A percentile compares a stretch with the other conserved stretches of the same genome.
These are phyloP conservation scores for Ethmia dodecea DNA, from an alignment of 2,888 invertebrate genomes.

Conservation along the genomic window DNA sequence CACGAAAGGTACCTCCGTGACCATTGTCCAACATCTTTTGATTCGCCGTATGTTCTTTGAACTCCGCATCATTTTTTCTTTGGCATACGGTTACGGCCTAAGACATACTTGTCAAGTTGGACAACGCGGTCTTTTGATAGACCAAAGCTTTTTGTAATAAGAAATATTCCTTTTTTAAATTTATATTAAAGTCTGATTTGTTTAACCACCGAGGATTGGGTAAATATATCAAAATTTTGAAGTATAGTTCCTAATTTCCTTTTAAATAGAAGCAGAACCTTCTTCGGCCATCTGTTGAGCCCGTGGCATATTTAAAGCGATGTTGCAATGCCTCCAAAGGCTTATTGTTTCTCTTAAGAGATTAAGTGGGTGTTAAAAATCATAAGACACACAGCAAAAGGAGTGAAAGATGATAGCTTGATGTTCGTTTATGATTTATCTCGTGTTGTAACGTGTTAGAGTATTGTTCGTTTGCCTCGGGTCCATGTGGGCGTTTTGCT, in stretches of 20 bases:
- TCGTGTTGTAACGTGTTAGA: conserved; percentile 57
- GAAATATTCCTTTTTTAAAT: conserved; percentile 31
- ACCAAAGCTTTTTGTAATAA: conserved; percentile 39
- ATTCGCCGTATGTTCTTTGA: conserved; percentile 52
- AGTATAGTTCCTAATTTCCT: too few species aligned
- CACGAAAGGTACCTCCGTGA: conserved; percentile 57
- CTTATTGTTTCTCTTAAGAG: conserved; percentile 56
- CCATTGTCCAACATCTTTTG: conserved; percentile 75
- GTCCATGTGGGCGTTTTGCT: conserved; percentile 55
- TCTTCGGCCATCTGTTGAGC: conserved; percentile 15
- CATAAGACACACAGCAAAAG: conserved; percentile 56
- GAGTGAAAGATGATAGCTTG: conserved; percentile 64
- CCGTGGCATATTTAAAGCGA: conserved; percentile 25
- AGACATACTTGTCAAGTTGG: conserved; percentile 51
- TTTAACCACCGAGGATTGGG: too few species aligned
- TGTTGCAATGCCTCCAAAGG: conserved; percentile 39
- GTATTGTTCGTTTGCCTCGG: conserved; percentile 55
- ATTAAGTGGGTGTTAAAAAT: conserved; percentile 76
- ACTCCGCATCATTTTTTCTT: conserved; percentile 41
- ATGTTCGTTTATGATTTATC: conserved; percentile 66
- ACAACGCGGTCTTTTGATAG: conserved; percentile 44
- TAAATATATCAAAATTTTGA: too few species aligned
- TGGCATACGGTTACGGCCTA: conserved; percentile 43
- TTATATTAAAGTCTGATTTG: too few species aligned
- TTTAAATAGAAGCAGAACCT: too few species aligned